phyloP scores from a whole-genome alignment of 2,113 vertebrate genomes.

The Anseranas semipalmata region DNA sequence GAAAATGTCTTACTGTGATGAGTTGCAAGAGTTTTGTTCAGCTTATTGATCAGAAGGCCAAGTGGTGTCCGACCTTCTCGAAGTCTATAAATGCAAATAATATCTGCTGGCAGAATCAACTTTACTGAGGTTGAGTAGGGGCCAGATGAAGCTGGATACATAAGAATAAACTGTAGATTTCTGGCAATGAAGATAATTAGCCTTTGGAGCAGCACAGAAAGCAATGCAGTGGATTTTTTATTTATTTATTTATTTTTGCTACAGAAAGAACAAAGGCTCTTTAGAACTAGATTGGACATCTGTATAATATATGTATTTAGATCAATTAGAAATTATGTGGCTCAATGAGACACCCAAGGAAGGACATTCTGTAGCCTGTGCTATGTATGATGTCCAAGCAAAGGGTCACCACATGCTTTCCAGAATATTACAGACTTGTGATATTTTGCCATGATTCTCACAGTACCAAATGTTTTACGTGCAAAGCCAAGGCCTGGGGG shows the following conservation, averaged over 20 bases:
- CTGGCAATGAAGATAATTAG: not conserved
- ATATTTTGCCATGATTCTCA: not conserved
- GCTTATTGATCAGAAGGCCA: not conserved
- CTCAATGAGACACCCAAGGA: not conserved
- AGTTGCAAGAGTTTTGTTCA: not conserved
- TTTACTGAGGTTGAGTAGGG: conserved; percentile 19
- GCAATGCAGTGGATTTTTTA: not conserved
- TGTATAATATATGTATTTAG: not conserved
- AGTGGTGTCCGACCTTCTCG: not conserved
- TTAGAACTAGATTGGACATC: not conserved
- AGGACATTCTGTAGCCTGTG: not conserved
- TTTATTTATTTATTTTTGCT: no score
- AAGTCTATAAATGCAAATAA: not conserved
- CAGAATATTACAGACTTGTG: not conserved
- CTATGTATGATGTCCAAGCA: not conserved
- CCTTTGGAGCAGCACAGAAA: not conserved
- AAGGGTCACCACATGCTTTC: not conserved
- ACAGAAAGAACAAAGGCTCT: not conserved
- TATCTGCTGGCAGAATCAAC: conserved; percentile 14
- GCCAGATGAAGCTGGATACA: conserved; percentile 5
- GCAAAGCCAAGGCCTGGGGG: not conserved
- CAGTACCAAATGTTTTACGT: not conserved
- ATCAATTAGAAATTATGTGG: not conserved
- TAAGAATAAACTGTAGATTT: not conserved
- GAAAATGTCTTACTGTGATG: not conserved